Base-by-base conservation (phyloP, 1,140 invertebrate species). In the Gerris buenoi region DNA sequence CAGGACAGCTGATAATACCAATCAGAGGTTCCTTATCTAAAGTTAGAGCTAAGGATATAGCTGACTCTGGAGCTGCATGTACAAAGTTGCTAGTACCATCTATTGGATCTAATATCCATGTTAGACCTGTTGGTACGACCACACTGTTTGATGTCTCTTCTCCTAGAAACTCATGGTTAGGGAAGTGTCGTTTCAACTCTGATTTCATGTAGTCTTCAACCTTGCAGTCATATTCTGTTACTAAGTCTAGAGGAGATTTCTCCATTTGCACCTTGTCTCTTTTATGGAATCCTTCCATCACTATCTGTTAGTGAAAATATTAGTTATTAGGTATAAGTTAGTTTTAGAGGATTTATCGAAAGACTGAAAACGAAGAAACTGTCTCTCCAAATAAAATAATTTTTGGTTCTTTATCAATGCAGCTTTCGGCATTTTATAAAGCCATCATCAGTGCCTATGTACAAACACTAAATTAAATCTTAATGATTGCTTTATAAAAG, bases 161-260 rank as follows among this genome's bases (percentile, higher is more conserved):
- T 0, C 95, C 97, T 72, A 99, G 98, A 76, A 98, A 98, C 76
- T 86, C 88, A 75, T 98, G 95, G 68, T 85, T 82, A 0, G 93
- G 91, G 82, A 89, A 99, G 71, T 84, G 81, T 68, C 84, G 77
- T 1, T 79, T 81, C n/a, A 98, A 80, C 27, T 85, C 86, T 15
- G 84, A 77, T 60, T 96, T 89, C 0, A 98, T 77, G 26, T 92
- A 77, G 72, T 89, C 85, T 77, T 99, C 97, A 0, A 98, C 92
- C 75, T 88, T 85, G 76, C 90, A 86, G 78, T 99, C 97, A n/a
- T 92, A 93, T 82, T 96, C 93, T 0, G 96, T 99, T 0, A 99
- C 96, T 57, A 99, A 81, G 79, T 98, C 97, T 66, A 95, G 90
- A 70, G 88, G 86, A 67, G 85, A 86, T 1, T 86, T 85, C 79